Evolutionary conservation across 2,888 invertebrate species (phyloP), one percentile per base, ranked within the genome.

Genomic region (Ceratothoa steindachneri): DNA sequence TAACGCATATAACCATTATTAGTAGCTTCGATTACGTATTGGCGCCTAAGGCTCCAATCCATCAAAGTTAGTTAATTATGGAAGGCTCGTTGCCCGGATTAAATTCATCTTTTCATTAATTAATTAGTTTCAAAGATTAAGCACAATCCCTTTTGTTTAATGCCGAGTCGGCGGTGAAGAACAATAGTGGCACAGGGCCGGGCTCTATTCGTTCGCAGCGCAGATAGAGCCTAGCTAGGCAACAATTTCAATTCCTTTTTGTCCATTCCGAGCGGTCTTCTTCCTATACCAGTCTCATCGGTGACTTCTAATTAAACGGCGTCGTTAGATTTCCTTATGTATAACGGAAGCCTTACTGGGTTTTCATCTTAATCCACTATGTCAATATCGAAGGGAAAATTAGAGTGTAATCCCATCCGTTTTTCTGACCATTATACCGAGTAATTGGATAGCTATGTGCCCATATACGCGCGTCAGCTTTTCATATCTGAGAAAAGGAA

Each of bases 91-190:
- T 66, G 68, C 71, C 69, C 68, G 75, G 71, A 79, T 79, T 79
- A 73, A 73, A 79, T 79, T 79, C 78, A 79, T 71, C 78, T 79
- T 79, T 79, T 79, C 78, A 79, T 71, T 76, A 76, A 75, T 76
- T 79, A 79, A 79, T 79, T 79, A 79, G 74, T 75, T 79, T 73
- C 75, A 69, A 79, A 79, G 78, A 79, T 71, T 71, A 71, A 66
- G 30, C 15, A 51, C 65, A 66, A 66, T 41, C 27, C 71, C 71
- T 65, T 71, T 71, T 60, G 60, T 60, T 60, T 60, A 24, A 60
- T 22, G 22, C 60, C 22, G 60, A 60, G 60, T 60, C 27, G 60
- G 60, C 60, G 60, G 60, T 60, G 27, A 60, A 24, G 60, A 60
- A 60, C 60, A 60, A 60, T 60, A 60, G 60, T 60, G 60, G 19